Percentiles rank a stretch among this genome's conserved stretches.
phyloP scores from a whole-genome alignment of 2,113 vertebrate species.

The cattle (Bos taurus) region DNA sequence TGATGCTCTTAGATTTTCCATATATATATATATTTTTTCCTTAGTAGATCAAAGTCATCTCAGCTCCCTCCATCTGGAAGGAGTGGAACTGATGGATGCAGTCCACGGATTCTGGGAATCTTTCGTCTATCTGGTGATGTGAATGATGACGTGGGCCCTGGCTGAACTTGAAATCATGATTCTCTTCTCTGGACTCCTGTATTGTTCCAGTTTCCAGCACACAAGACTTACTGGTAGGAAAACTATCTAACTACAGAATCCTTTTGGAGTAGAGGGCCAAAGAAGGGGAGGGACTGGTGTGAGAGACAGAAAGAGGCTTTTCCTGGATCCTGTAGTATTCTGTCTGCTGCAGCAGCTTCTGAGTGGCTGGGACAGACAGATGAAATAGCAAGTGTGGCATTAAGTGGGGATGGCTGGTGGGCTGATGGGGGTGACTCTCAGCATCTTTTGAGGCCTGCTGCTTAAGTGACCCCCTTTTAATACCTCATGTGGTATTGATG shows the following conservation, averaged over 20 bases:
- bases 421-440: not conserved
- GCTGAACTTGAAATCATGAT: constrained; percentile 24
- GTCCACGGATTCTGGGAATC: constrained; percentile 61
- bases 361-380: not conserved
- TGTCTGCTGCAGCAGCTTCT: not conserved
- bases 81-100: constrained; percentile 56
- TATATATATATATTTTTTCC: not conserved
- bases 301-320: not conserved
- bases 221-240: constrained; percentile 76
- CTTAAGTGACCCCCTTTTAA: not conserved
- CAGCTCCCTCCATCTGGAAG: constrained; percentile 64
- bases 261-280: not conserved
- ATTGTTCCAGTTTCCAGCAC: not conserved
- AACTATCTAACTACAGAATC: not conserved
- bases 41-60: constrained; percentile 74
- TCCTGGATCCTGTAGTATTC: rapidly evolving
- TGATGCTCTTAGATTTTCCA: not conserved
- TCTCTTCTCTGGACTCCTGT: not conserved
- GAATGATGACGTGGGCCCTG: constrained; percentile 26
- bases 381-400: not conserved
- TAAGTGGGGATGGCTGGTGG: not conserved
- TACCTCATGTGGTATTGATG: not conserved
- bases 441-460: not conserved
- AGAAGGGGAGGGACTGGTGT: rapidly evolving
- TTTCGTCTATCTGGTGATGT: constrained; percentile 56